phyloP scores from a whole-genome alignment of 2,797 vertebrate species.

The Acomys russatus region DNA sequence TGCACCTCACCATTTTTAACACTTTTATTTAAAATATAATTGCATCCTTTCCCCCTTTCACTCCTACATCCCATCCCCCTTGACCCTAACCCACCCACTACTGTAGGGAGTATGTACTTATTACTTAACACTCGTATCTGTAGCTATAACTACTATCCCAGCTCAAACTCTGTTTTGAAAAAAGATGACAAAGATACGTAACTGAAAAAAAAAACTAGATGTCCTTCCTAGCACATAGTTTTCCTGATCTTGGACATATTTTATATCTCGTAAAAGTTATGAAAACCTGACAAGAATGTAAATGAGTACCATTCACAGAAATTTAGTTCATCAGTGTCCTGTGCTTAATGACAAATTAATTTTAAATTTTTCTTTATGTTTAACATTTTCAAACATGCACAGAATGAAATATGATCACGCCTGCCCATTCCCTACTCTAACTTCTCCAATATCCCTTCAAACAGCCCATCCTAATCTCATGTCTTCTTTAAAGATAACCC shows the following conservation, averaged over 20 bases:
- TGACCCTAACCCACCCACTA: background rate
- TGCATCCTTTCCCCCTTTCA: background rate
- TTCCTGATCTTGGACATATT: background rate
- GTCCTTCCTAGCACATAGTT: background rate
- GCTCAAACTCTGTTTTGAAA: background rate
- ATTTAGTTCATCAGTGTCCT: background rate
- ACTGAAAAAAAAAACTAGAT: background rate
- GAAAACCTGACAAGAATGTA: background rate
- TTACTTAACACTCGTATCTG: background rate
- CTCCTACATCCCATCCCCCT: no score
- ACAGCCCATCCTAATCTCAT: background rate
- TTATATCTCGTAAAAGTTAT: background rate
- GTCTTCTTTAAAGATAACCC: background rate
- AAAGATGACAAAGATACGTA: slow-evolving; percentile 17
- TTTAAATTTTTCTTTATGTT: background rate
- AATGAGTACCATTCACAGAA: background rate
- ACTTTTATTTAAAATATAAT: slow-evolving; percentile 11
- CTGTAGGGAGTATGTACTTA: background rate
- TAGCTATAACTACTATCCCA: background rate
- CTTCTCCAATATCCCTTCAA: background rate
- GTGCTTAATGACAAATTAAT: background rate
- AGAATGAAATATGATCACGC: background rate
- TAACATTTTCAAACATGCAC: background rate
- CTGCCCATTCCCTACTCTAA: background rate
- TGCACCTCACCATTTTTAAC: background rate